phyloP scores from a whole-genome alignment of 2,113 vertebrate genomes.

The Budorcas taxicolor region DNA sequence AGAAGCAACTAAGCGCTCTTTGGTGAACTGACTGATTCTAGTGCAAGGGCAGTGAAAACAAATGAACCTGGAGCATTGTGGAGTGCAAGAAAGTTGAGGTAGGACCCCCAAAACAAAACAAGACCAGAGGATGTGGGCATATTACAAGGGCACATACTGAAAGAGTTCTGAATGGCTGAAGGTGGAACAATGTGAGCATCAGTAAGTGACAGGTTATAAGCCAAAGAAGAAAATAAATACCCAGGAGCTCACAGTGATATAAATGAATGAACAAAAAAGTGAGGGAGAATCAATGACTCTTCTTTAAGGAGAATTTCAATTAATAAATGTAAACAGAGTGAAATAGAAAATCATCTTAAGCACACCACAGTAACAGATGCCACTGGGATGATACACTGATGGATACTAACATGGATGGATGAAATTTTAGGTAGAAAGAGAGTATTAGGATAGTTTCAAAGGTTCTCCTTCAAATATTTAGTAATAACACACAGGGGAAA shows the following conservation, averaged over 20 bases:
- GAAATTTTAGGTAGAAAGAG: not conserved
- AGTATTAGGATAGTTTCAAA: not conserved
- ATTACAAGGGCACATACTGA: not conserved
- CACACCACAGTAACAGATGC: not conserved
- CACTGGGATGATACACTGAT: not conserved
- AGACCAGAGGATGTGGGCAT: too few species aligned
- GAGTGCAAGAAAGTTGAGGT: not conserved
- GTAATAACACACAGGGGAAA: not conserved
- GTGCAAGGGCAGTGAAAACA: fast-evolving
- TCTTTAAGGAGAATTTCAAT: not conserved
- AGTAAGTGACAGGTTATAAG: not conserved
- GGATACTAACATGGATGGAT: too few species aligned
- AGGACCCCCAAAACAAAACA: not conserved
- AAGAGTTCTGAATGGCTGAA: not conserved
- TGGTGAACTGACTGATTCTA: not conserved
- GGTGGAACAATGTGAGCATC: not conserved
- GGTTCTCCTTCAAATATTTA: not conserved
- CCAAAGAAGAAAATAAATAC: not conserved
- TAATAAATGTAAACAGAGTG: not conserved
- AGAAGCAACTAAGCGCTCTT: not conserved
- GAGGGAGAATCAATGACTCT: not conserved
- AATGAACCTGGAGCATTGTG: not conserved
- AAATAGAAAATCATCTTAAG: not conserved
- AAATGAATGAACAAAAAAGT: not conserved
- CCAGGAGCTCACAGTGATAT: not conserved